These are phyloP conservation scores for Hyalella azteca DNA, from an alignment of 2,888 invertebrate species.

Conservation along the genomic window DNA sequence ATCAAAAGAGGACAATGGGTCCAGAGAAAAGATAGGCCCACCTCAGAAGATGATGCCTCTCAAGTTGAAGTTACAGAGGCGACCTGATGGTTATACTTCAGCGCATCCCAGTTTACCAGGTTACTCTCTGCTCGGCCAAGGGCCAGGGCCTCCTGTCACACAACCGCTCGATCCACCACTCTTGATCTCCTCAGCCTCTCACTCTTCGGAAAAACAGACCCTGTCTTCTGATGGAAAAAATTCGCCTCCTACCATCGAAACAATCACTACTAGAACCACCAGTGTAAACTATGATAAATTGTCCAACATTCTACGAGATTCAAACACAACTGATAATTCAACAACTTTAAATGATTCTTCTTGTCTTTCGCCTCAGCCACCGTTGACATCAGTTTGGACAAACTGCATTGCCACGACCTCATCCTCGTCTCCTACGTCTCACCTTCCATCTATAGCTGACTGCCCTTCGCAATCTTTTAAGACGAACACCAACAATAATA, in stretches of 20 bases:
- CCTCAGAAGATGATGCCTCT: conserved; percentile 44
- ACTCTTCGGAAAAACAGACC: neutral
- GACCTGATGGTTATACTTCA: conserved; percentile 55
- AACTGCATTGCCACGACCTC: neutral
- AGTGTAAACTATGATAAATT: conserved; percentile 31
- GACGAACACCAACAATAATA: conserved; percentile 16
- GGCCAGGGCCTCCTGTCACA: conserved; percentile 54
- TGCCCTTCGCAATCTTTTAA: neutral
- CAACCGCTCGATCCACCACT: conserved; percentile 48
- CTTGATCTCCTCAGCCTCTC: neutral
- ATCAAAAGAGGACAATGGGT: conserved; percentile 9
- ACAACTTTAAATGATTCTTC: neutral
- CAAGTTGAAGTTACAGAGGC: conserved; percentile 50
- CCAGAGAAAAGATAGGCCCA: conserved; percentile 40
- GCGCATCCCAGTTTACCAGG: conserved; percentile 44
- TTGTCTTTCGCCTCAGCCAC: neutral
- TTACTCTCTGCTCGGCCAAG: conserved; percentile 47
- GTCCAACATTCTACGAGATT: conserved; percentile 1
- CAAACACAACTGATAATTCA: neutral
- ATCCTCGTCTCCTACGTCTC: conserved; percentile 20
- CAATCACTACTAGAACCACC: neutral
- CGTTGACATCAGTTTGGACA: neutral
- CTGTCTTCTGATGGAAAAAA: neutral
- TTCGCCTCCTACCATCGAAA: neutral
- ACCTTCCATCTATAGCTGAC: too few species aligned